These are phyloP conservation scores for Cyprinodon variegatus DNA, from an alignment of 2,113 vertebrate genomes.

Conservation along the genomic window DNA sequence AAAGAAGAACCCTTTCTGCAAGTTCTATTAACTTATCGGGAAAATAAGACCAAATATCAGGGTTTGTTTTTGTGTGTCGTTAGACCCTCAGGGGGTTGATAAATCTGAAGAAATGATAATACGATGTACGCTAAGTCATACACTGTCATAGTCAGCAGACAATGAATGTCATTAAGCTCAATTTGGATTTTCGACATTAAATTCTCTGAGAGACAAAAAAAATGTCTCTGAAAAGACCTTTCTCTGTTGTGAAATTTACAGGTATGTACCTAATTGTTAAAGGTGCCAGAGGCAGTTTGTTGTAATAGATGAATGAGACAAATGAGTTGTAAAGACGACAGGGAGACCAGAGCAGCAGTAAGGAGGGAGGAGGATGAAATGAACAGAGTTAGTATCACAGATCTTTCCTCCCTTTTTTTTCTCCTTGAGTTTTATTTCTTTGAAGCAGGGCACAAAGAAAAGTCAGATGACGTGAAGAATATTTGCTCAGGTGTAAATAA, in stretches of 20 bases:
- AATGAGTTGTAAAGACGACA: constrained; percentile 45
- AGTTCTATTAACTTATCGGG: constrained; percentile 16
- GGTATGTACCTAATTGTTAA: constrained; percentile 66
- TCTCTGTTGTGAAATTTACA: constrained; percentile 56
- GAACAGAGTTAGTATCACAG: constrained; percentile 17
- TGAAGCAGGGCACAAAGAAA: background rate
- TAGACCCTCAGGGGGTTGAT: constrained; percentile 30
- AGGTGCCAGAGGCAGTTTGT: constrained; percentile 51
- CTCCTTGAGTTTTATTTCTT: background rate
- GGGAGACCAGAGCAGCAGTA: constrained; percentile 17
- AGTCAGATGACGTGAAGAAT: background rate
- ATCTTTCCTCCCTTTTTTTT: background rate
- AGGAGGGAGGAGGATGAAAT: constrained; percentile 9
- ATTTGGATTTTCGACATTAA: constrained; percentile 47
- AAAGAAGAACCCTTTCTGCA: constrained; percentile 19
- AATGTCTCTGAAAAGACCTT: constrained; percentile 32
- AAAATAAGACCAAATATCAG: constrained; percentile 24
- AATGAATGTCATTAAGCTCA: constrained; percentile 50
- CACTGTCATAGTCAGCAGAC: constrained; percentile 17
- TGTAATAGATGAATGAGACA: constrained; percentile 60
- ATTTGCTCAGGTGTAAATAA: background rate
- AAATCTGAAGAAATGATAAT: constrained; percentile 31
- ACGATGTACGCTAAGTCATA: background rate
- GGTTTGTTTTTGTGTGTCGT: constrained; percentile 13
- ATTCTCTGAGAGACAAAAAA: constrained; percentile 44